Conservation (phyloP, 2,797 vertebrate genomes). For the Trichosurus vulpecula region DNA sequence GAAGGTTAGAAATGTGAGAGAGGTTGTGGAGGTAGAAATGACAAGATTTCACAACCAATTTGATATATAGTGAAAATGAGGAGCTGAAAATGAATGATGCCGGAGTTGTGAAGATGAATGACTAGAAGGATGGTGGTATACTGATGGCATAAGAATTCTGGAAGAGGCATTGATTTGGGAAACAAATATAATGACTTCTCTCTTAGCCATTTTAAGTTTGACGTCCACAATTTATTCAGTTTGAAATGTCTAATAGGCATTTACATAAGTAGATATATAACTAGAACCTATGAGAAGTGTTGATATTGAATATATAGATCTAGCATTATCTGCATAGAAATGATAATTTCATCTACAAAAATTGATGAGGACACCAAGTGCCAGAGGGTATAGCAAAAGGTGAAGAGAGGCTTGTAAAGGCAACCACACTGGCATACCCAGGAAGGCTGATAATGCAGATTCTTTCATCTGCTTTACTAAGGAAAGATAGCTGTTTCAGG, state of each 20-base stretch:
- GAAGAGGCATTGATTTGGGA: neutral
- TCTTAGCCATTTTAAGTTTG: neutral
- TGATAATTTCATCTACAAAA: neutral
- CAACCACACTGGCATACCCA: too few relatives aligned
- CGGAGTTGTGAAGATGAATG: neutral
- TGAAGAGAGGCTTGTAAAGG: too few relatives aligned
- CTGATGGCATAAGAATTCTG: neutral
- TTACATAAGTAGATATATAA: neutral
- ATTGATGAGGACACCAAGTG: neutral
- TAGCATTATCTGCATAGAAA: neutral
- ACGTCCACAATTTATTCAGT: neutral
- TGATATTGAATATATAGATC: neutral
- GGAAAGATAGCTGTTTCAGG: too few relatives aligned
- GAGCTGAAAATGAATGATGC: neutral
- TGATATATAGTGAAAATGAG: neutral
- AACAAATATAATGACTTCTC: neutral
- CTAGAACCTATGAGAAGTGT: neutral
- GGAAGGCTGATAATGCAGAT: too few relatives aligned
- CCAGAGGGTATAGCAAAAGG: neutral
- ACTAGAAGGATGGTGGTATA: neutral
- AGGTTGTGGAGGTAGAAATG: neutral
- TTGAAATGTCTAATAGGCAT: neutral
- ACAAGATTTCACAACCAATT: neutral
- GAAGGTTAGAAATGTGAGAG: neutral
- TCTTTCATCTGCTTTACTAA: too few relatives aligned